Evolutionary conservation across 2,113 vertebrate species (phyloP).

Genomic region (Hydrochoerus hydrochaeris): DNA sequence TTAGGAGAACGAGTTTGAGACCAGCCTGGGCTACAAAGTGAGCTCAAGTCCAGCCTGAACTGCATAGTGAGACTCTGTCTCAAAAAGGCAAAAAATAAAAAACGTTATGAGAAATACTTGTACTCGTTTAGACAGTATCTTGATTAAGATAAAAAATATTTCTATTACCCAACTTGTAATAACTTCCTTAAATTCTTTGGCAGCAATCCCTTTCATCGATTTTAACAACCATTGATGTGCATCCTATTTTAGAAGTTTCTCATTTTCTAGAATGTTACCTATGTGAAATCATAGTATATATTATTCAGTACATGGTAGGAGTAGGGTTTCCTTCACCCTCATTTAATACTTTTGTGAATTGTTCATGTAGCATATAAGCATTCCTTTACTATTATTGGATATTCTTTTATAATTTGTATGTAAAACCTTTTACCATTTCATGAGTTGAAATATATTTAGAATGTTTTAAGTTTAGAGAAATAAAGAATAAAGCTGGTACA

Average conservation of each 20-base stretch:
- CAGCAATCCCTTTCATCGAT: background rate
- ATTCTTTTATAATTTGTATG: background rate
- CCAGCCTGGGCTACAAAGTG: too few species aligned
- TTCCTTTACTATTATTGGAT: background rate
- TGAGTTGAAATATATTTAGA: background rate
- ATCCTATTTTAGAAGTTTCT: background rate
- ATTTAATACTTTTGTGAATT: background rate
- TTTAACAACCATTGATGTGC: background rate
- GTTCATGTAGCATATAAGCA: background rate
- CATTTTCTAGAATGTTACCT: background rate
- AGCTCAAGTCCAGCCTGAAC: too few species aligned
- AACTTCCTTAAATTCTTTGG: background rate
- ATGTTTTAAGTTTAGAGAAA: background rate
- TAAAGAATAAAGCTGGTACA: background rate
- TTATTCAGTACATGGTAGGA: background rate
- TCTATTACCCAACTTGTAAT: background rate
- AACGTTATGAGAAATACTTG: background rate
- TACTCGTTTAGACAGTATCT: background rate
- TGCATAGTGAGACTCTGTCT: too few species aligned
- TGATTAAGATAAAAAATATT: background rate
- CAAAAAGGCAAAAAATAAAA: too few species aligned
- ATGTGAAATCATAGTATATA: background rate
- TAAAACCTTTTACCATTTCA: background rate
- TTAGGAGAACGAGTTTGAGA: background rate
- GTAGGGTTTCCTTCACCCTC: background rate